Percentiles rank a stretch among this genome's conserved stretches.
phyloP scores from a whole-genome alignment of 2,113 vertebrate species.

The Sander lucioperca region DNA sequence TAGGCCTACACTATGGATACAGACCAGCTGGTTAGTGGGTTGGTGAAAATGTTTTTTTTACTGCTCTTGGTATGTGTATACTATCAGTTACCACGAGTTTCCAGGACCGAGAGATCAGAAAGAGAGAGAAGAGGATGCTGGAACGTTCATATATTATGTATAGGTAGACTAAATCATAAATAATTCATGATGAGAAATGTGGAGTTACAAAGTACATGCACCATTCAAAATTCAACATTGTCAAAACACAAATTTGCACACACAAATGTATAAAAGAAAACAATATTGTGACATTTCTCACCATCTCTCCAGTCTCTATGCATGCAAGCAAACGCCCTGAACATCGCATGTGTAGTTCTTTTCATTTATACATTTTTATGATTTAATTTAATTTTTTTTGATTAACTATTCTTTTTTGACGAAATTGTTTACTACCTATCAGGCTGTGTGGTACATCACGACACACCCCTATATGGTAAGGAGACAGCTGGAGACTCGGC shows the following conservation, averaged over 20 bases:
- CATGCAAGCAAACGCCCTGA: not conserved
- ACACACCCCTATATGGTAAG: conserved; percentile 85
- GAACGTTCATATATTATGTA: conserved; percentile 75
- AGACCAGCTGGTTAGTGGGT: conserved; percentile 1
- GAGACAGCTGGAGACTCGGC: conserved; percentile 63
- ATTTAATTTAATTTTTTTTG: not conserved
- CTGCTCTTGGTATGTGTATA: conserved; percentile 18
- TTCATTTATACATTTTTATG: not conserved
- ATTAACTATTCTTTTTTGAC: not conserved
- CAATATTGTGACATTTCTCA: not conserved
- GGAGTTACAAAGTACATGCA: conserved; percentile 21
- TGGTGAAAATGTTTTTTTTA: conserved; percentile 12
- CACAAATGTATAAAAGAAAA: not conserved
- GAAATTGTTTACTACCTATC: conserved; percentile 67
- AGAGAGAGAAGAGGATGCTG: conserved; percentile 41
- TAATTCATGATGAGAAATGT: conserved; percentile 52
- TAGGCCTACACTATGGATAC: not conserved
- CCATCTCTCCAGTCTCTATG: not conserved
- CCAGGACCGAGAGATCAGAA: conserved; percentile 26
- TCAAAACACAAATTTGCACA: not conserved
- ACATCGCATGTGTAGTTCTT: not conserved
- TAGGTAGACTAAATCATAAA: conserved; percentile 50
- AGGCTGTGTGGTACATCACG: conserved; percentile 78
- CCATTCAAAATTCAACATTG: not conserved
- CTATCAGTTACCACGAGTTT: conserved; percentile 65